phyloP scores from a whole-genome alignment of 2,888 invertebrate genomes.

The Dasysyrphus albostriatus region DNA sequence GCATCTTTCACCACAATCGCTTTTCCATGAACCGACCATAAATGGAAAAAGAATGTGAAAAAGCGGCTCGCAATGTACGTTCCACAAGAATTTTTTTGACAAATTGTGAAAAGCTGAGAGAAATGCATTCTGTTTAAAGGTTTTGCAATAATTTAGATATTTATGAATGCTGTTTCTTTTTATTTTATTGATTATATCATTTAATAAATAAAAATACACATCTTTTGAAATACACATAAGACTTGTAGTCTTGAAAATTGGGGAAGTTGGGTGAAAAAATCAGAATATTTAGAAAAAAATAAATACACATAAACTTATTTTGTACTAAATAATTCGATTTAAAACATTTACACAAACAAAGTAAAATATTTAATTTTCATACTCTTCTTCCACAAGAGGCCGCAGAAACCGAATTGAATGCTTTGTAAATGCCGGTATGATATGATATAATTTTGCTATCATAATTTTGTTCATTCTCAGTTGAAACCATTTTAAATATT shows the following conservation, averaged over 20 bases:
- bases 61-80: constrained; percentile 66
- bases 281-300: not conserved
- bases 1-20: constrained; percentile 22
- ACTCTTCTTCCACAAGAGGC: not conserved
- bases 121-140: constrained; percentile 41
- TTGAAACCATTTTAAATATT: not conserved
- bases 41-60: constrained; percentile 52
- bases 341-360: not conserved
- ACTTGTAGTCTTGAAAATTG: not conserved
- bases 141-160: constrained; percentile 1
- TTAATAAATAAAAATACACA: not conserved
- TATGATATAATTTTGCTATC: constrained; percentile 9
- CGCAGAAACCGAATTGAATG: not conserved
- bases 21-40: constrained; percentile 40
- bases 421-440: constrained; percentile 41
- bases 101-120: constrained; percentile 26
- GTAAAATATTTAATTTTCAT: not conserved
- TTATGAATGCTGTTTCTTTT: not conserved
- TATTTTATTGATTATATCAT: not conserved
- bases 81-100: constrained; percentile 62
- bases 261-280: not conserved
- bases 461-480: constrained; percentile 37
- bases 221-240: not conserved
- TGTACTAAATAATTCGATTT: too few species aligned
- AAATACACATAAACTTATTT: not conserved